Percentiles rank a stretch among this genome's conserved stretches.
Conservation (phyloP, 2,888 invertebrate species). For the Agriopis aurantiaria region DNA sequence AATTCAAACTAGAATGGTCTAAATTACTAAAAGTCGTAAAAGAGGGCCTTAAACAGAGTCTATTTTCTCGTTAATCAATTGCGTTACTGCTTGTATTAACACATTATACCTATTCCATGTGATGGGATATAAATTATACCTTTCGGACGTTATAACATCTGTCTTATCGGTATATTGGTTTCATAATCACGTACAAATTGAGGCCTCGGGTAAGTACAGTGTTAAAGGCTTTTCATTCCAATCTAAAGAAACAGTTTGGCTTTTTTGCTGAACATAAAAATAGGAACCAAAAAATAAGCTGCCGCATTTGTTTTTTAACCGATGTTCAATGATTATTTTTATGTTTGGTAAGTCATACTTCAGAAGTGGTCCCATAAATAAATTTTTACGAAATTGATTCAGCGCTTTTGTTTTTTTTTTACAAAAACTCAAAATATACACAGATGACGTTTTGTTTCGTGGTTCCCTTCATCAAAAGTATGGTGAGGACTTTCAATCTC, state of each 20-base stretch:
- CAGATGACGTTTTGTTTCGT: no score
- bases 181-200: conserved; percentile 67
- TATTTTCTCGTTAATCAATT: not conserved
- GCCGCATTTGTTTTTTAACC: not conserved
- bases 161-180: conserved; percentile 62
- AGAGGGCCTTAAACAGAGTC: no score
- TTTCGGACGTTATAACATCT: conserved; percentile 56
- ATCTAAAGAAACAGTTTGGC: conserved; percentile 35
- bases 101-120: conserved; percentile 41
- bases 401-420: no score
- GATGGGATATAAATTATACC: conserved; percentile 68
- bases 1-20: no score
- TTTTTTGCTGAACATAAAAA: conserved; percentile 35
- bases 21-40: no score
- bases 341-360: no score
- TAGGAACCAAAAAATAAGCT: conserved; percentile 3
- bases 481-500: no score
- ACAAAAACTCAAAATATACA: no score
- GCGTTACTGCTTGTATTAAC: conserved; percentile 25
- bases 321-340: no score
- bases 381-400: no score
- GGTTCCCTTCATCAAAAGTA: no score
- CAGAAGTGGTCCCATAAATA: no score
- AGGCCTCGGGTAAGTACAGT: conserved; percentile 45
- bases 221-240: conserved; percentile 43